These are phyloP conservation scores for Willisornis vidua DNA, from an alignment of 2,113 vertebrate genomes.

Conservation along the genomic window DNA sequence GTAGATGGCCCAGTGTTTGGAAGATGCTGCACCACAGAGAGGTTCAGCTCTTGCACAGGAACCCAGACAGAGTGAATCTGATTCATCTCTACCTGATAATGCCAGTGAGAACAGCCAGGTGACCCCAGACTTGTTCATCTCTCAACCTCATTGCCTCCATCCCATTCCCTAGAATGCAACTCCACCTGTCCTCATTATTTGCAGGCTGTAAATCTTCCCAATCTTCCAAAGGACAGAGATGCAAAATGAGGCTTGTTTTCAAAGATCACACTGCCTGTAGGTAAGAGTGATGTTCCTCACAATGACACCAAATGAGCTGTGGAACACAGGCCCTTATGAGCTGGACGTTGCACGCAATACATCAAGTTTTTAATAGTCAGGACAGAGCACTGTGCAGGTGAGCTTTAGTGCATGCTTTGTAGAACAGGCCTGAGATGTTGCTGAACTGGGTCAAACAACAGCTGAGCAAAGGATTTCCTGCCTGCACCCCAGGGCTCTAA, in stretches of 20 bases:
- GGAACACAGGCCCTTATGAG: neutral
- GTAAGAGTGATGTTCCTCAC: slow-evolving; percentile 48
- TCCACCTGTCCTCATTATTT: slow-evolving; percentile 37
- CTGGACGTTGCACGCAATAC: neutral
- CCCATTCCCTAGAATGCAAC: neutral
- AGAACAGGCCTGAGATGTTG: neutral
- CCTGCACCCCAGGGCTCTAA: neutral
- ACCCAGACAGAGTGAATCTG: neutral
- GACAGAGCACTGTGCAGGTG: neutral
- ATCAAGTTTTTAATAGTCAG: slow-evolving; percentile 7
- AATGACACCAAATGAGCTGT: slow-evolving; percentile 42
- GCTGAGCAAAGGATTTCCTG: slow-evolving; percentile 3
- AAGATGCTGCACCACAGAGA: neutral
- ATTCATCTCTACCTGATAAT: neutral
- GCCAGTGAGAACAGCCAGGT: neutral
- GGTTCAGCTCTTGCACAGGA: neutral
- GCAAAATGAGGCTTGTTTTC: slow-evolving; percentile 34
- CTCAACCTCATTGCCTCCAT: slow-evolving; percentile 23
- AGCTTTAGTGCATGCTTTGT: neutral
- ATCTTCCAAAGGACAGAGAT: neutral
- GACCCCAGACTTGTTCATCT: neutral
- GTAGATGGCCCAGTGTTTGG: neutral
- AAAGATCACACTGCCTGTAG: neutral
- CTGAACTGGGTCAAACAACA: neutral
- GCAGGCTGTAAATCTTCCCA: slow-evolving; percentile 8